Evolutionary conservation across 2,888 invertebrate genomes (phyloP), one percentile per base, ranked within the genome.

Genomic region (Brachyptera risi): DNA sequence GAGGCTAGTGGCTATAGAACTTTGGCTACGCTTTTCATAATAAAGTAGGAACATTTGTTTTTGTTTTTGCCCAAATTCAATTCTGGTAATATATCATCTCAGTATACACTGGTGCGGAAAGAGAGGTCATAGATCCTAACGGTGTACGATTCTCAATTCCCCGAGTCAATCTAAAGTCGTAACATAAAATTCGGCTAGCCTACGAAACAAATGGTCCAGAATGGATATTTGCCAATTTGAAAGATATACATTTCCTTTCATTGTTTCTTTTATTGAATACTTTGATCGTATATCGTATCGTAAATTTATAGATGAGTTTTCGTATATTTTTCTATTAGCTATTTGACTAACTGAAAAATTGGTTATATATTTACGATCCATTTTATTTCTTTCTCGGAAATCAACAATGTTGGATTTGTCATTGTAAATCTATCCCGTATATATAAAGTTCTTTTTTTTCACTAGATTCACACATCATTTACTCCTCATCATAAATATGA

Each of bases 401-500:
- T 24, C 47, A 47, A 47, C 35, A 54, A 54, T 54, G 54, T 54
- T 15, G 54, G 35, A 54, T 54, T 44, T 17, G 54, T 54, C 54
- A 17, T 54, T 37, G 35, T 54, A 54, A 54, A 54, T 54, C 54
- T 54, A 37, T 15, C 44, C 31, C 31, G 21, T n/a, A 13, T 4
- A 13, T 4, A 23, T 21, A 35, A 51, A 51, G 23, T 17, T 35
- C 54, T 54, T 23, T 11, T 37, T 54, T 37, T 35, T 51, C 26
- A 35, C 37, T 35, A n/a, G 54, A 35, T 54, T 54, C 54, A 54
- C 54, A 54, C 54, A 35, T 54, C 54, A 54, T 54, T 54, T 54
- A 54, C 54, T 37, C 19, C 37, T 19, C 54, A 21, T 54, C 54
- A 54, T 54, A 54, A 54, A 54, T 54, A 54, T 54, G 35, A 54